Conservation (phyloP, 2,888 invertebrate species). For the Cerceris ruficornis region DNA sequence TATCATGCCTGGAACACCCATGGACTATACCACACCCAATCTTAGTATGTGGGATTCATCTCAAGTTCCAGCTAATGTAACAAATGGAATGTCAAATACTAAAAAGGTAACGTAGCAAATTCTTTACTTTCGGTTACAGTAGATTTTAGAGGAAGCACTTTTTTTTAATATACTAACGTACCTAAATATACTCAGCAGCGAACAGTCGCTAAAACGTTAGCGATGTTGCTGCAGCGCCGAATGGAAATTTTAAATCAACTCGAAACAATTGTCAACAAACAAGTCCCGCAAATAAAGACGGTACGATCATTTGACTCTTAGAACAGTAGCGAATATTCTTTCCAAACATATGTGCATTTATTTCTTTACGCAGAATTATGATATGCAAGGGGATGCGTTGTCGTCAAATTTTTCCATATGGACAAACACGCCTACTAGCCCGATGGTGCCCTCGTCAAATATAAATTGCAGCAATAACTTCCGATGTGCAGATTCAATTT, state of each 20-base stretch:
- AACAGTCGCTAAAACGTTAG: slow-evolving; percentile 83
- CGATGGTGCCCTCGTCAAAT: slow-evolving; percentile 70
- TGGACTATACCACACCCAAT: slow-evolving; percentile 75
- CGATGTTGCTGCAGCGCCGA: slow-evolving; percentile 84
- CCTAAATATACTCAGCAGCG: slow-evolving; percentile 68
- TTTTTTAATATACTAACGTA: background rate
- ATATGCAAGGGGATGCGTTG: slow-evolving; percentile 72
- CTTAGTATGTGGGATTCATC: slow-evolving; percentile 76
- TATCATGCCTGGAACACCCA: slow-evolving; percentile 74
- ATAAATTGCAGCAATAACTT: slow-evolving; percentile 78
- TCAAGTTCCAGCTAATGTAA: slow-evolving; percentile 70
- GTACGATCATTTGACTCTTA: slow-evolving; percentile 52
- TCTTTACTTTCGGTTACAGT: background rate
- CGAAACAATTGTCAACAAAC: slow-evolving; percentile 84
- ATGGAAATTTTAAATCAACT: slow-evolving; percentile 85
- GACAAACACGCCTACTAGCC: slow-evolving; percentile 74
- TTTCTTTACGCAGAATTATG: slow-evolving; percentile 68
- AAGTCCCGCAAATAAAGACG: slow-evolving; percentile 75
- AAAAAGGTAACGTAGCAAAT: slow-evolving; percentile 67
- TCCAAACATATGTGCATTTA: slow-evolving; percentile 1
- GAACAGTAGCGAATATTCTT: background rate
- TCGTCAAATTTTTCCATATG: slow-evolving; percentile 78
- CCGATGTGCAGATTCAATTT: slow-evolving; percentile 83
- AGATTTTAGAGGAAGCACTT: background rate
- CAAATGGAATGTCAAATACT: slow-evolving; percentile 71